Base-by-base conservation (phyloP, 2,888 invertebrate species). In the Mythimna loreyi region DNA sequence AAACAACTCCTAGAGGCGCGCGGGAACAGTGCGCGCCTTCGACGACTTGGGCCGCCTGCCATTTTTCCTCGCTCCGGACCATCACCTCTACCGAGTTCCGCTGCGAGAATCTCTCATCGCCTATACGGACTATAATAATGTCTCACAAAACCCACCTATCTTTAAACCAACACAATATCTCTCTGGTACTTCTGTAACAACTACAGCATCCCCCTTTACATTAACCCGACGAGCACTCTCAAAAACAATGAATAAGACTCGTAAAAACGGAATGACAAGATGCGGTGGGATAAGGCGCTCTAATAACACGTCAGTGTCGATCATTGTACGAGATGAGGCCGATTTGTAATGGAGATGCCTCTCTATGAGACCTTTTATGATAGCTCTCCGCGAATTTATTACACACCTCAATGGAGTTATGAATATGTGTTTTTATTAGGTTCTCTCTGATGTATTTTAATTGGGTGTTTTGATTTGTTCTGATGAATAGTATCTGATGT, bases 191-290 rank as follows among this genome's bases (percentile, higher is more conserved):
- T 79, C 75, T 76, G 75, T 43, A 36, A 16, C 19, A 52, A 63
- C 80, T 82, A 59, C 81, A 50, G 28, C 43, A 45, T 52, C 25
- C 55, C 68, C 64, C 71, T 73, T 60, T 60, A 57, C 70, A 83
- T 79, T 64, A 83, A 65, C 83, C 66, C 77, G 78, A 59, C 85
- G 62, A 78, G 76, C 85, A 88, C 91, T 93, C 89, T 90, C 90
- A 91, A 92, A 91, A 93, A 94, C 94, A 94, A 94, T 93, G 94
- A 92, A 88, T 88, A 80, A 69, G 87, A 82, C 83, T 92, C 91
- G 89, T 93, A 92, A 92, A 92, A 89, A 88, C 86, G 77, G 90
- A 90, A 92, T 89, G 93, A 93, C 93, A 93, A 92, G 93, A 93
- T 89, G 91, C 86, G 90, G 82, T 69, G 83, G 82, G 92, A 92